Base-by-base conservation (phyloP, 2,797 vertebrate species). In the Dermochelys coriacea region DNA sequence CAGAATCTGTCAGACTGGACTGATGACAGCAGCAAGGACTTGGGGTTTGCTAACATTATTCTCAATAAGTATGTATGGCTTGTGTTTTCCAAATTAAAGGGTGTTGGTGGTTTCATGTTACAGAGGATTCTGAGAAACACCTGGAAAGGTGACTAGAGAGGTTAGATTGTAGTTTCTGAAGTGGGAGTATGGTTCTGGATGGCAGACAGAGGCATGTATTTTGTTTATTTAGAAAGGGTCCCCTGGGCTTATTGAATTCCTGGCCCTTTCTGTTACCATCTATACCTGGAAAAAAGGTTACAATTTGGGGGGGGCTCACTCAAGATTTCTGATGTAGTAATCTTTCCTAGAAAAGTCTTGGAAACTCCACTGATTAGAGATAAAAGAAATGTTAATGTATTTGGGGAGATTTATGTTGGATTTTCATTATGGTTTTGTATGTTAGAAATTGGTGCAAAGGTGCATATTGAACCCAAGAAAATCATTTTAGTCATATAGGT, bases 101-200 rank as follows among this genome's bases (percentile, higher is more conserved):
- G 45, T 78, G 12, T 75, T 75, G 87, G 55, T 5, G 0, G 1
- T 2, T 61, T 84, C 5, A 80, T 86, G 82, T 84, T 64, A 77
- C 31, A 77, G n/a, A 77, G 31, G 4, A 74, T 41, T 92, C 89
- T 37, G n/a, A 68, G 64, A 68, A 68, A 37, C n/a, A 68, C 5
- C 64, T 37, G 64, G 64, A 68, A 68, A 37, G 19, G 34, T 37
- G 19, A 68, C 41, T 19, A 92, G 31, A 90, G 82, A 1, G 45
- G 74, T 34, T 61, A 16, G 2, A 41, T 61, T 82, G 94, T 47
- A 81, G 10, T 71, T 77, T 83, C 8, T 27, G 68, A 88, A 7
- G 27, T 47, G 6, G 14, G 1, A 3, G 0, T 74, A 12, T 3
- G 31, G 3, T 5, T 85, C 91, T 23, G 55, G 23, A 79, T 78